Evolutionary conservation across 2,113 vertebrate genomes (phyloP).

Genomic region (Hystrix brachyura): DNA sequence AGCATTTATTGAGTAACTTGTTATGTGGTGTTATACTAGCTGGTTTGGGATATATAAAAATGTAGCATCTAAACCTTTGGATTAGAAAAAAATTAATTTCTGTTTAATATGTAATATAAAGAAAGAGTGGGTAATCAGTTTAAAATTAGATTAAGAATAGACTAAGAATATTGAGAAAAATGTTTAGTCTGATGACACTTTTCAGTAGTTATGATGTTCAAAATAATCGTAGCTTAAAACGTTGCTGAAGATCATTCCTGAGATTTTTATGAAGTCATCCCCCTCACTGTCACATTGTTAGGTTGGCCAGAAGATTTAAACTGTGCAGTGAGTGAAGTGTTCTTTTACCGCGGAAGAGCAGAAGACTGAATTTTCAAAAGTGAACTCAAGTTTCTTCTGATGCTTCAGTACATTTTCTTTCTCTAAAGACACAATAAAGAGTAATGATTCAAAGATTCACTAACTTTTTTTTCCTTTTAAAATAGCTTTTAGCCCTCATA

Average conservation of each 20-base stretch:
- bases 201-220: constrained; percentile 12
- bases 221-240: constrained; percentile 47
- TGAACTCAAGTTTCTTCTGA: neutral
- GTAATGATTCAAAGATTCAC: neutral
- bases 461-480: neutral
- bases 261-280: neutral
- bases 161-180: constrained; percentile 46
- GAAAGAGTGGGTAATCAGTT: neutral
- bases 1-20: constrained; percentile 34
- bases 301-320: constrained; percentile 22
- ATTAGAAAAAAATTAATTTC: constrained; percentile 33
- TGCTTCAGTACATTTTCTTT: constrained; percentile 24
- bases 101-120: neutral
- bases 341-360: neutral
- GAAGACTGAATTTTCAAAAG: constrained; percentile 6
- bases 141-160: neutral
- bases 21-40: constrained; percentile 24
- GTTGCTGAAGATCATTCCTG: neutral
- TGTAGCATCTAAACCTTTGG: constrained; percentile 13
- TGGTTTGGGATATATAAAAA: constrained; percentile 48
- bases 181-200: constrained; percentile 3
- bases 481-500: neutral
- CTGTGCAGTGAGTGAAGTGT: constrained; percentile 14
- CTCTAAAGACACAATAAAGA: constrained; percentile 11
- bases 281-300: constrained; percentile 37